Conservation (phyloP, 2,797 vertebrate genomes). For the Sphenopsis melanotis region DNA sequence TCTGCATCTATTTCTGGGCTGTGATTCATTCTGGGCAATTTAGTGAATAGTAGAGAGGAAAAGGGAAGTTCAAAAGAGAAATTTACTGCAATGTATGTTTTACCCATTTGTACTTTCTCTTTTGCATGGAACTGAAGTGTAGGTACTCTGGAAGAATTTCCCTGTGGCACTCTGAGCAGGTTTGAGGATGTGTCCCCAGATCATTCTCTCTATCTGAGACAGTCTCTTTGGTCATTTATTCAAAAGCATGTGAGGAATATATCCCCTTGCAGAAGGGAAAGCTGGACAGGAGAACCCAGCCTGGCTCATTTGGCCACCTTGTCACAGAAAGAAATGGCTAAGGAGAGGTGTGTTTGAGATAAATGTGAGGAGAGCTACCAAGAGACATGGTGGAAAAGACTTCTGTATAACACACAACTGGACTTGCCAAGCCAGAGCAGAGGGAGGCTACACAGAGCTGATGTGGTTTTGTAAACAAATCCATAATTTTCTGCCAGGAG, state of each 20-base stretch:
- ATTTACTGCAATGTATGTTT: neutral
- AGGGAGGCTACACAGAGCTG: neutral
- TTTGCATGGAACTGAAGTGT: neutral
- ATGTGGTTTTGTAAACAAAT: neutral
- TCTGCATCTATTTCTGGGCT: neutral
- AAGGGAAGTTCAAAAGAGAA: neutral
- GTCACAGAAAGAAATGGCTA: neutral
- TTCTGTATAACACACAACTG: accelerated
- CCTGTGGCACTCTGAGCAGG: neutral
- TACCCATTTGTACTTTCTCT: neutral
- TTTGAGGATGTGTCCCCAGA: neutral
- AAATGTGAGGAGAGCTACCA: neutral
- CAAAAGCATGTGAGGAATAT: neutral
- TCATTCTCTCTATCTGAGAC: neutral
- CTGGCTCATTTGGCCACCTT: neutral
- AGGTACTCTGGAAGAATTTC: neutral
- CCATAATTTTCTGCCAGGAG: neutral
- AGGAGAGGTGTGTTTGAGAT: neutral
- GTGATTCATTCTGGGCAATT: slow-evolving; percentile 18
- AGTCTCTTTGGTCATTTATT: neutral
- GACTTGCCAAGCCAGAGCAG: neutral
- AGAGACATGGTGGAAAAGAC: neutral
- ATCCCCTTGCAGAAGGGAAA: neutral
- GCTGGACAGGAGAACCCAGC: neutral
- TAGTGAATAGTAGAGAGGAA: neutral